Evolutionary conservation across 2,113 vertebrate genomes (phyloP).

Genomic region (Coregonus clupeaformis): DNA sequence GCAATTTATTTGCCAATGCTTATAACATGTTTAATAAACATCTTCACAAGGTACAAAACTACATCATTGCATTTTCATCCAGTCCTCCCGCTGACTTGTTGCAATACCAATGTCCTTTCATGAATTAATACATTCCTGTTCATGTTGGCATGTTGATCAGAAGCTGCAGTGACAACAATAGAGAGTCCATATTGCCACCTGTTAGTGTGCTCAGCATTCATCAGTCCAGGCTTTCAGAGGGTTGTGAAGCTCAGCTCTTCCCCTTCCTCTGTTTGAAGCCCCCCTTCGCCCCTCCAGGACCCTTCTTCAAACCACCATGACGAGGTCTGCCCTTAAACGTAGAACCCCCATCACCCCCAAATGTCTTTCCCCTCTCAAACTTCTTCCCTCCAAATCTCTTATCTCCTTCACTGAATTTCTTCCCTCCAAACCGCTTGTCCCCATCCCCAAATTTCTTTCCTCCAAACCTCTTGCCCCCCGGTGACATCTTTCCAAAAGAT

Average conservation of each 20-base stretch:
- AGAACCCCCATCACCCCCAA: slow-evolving; percentile 41
- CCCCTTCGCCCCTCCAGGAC: slow-evolving; percentile 42
- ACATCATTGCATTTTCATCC: too few species aligned
- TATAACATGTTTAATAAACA: neutral
- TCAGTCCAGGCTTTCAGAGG: slow-evolving; percentile 2
- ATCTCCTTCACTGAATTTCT: slow-evolving; percentile 45
- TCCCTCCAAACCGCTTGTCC: slow-evolving; percentile 51
- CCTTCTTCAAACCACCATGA: slow-evolving; percentile 46
- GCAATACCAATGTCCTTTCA: too few species aligned
- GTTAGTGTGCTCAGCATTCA: slow-evolving; percentile 3
- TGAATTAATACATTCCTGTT: too few species aligned
- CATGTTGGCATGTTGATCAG: too few species aligned
- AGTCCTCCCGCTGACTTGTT: too few species aligned
- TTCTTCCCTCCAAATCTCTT: slow-evolving; percentile 50
- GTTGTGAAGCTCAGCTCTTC: slow-evolving; percentile 52
- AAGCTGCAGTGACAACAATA: neutral
- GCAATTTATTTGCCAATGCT: too few species aligned
- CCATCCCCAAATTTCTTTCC: slow-evolving; percentile 44
- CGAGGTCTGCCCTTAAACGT: slow-evolving; percentile 52
- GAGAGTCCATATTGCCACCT: slow-evolving; percentile 14
- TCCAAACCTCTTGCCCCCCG: slow-evolving; percentile 48
- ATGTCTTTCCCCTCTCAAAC: slow-evolving; percentile 39
- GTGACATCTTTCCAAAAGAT: slow-evolving; percentile 43
- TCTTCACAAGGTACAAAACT: neutral
- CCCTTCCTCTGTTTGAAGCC: slow-evolving; percentile 68